Percentiles rank a stretch among this genome's conserved stretches.
Conservation (phyloP, 2,113 vertebrate genomes). For the Chitala chitala region DNA sequence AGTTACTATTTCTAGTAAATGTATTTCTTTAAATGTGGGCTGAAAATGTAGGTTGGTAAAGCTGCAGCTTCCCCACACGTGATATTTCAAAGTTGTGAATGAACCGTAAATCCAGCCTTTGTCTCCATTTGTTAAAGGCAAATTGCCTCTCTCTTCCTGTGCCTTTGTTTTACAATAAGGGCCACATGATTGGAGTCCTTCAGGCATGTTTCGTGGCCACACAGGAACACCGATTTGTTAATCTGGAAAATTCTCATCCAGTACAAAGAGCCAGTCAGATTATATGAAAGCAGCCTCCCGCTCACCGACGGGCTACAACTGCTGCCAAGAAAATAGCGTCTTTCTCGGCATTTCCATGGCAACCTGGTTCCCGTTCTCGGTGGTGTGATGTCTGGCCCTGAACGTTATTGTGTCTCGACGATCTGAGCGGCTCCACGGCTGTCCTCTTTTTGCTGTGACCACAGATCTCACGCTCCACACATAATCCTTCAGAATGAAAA, state of each 20-base stretch:
- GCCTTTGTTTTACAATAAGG: neutral
- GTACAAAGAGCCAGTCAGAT: slow-evolving; percentile 45
- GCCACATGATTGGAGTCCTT: too few species aligned
- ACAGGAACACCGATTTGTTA: neutral
- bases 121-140: neutral
- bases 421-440: neutral
- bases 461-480: neutral
- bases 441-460: neutral
- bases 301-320: neutral
- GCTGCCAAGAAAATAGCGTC: slow-evolving; percentile 13
- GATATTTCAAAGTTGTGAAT: too few species aligned
- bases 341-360: slow-evolving; percentile 50
- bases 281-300: slow-evolving; percentile 35
- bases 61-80: too few species aligned
- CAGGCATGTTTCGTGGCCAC: too few species aligned
- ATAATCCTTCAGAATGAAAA: neutral
- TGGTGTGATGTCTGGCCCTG: slow-evolving; percentile 26
- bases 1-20: too few species aligned
- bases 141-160: neutral
- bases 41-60: too few species aligned
- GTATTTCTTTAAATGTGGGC: too few species aligned
- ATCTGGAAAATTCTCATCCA: slow-evolving; percentile 37
- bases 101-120: slow-evolving; percentile 4
- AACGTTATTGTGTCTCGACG: neutral
- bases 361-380: slow-evolving; percentile 52